These are phyloP conservation scores for Aphaenogaster rudis DNA, from an alignment of 1,140 invertebrate genomes.

Conservation along the genomic window DNA sequence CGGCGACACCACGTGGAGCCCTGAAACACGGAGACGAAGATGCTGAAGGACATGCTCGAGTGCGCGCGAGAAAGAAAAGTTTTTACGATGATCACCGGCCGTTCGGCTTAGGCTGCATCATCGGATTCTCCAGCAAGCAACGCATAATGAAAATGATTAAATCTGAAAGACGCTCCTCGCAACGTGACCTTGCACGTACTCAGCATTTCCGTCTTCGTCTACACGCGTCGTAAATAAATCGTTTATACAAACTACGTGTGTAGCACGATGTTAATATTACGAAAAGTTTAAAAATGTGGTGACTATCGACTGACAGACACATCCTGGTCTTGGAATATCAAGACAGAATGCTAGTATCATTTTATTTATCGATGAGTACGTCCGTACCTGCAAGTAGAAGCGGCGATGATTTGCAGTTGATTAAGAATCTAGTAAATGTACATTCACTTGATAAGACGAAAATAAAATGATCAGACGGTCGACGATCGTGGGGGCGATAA, in stretches of 20 bases:
- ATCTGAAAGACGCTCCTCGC: conserved; percentile 39
- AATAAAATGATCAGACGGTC: background rate
- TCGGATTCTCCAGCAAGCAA: conserved; percentile 37
- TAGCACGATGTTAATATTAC: background rate
- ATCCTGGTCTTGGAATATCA: background rate
- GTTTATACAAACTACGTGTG: conserved; percentile 1
- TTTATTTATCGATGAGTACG: conserved; percentile 11
- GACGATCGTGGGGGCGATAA: background rate
- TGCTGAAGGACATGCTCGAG: conserved; percentile 70
- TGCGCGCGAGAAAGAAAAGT: conserved; percentile 35
- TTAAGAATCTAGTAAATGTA: conserved; percentile 17
- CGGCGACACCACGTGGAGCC: conserved; percentile 52
- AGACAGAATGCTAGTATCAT: background rate
- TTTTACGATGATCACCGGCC: conserved; percentile 24
- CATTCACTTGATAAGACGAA: background rate
- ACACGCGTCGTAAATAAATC: conserved; percentile 35
- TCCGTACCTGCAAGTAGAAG: conserved; percentile 3
- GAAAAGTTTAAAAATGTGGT: background rate
- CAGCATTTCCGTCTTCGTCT: conserved; percentile 59
- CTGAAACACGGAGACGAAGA: conserved; percentile 75
- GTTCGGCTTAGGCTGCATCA: conserved; percentile 33
- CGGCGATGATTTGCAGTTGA: background rate
- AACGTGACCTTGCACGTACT: conserved; percentile 54
- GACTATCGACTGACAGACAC: background rate
- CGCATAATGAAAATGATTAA: conserved; percentile 53